Conservation (phyloP, 1,140 invertebrate species). For the Drosophila ohnishii region DNA sequence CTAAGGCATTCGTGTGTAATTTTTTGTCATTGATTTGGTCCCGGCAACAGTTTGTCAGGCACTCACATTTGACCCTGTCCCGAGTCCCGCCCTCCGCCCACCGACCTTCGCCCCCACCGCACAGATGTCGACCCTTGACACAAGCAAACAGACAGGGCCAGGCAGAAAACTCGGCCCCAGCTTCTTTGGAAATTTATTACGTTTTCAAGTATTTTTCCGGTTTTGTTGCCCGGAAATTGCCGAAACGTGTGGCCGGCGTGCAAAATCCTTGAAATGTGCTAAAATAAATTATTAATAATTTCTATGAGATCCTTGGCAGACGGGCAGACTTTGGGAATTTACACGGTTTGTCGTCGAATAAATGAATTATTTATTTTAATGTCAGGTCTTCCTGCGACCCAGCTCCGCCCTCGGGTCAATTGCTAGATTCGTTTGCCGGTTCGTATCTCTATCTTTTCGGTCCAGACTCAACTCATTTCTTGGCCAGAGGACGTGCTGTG, state of each 20-base stretch:
- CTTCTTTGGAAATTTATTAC: constrained; percentile 72
- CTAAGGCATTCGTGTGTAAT: constrained; percentile 68
- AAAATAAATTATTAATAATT: constrained; percentile 80
- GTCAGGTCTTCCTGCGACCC: constrained; percentile 48
- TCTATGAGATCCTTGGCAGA: constrained; percentile 48
- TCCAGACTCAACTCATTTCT: constrained; percentile 38
- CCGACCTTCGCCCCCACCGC: constrained; percentile 3
- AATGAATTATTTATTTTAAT: constrained; percentile 79
- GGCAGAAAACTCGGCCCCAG: constrained; percentile 32
- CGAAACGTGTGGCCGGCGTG: constrained; percentile 72
- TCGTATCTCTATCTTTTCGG: constrained; percentile 13
- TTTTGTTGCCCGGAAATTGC: constrained; percentile 77
- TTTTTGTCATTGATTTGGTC: constrained; percentile 70
- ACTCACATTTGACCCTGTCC: constrained; percentile 46
- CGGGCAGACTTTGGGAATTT: constrained; percentile 41
- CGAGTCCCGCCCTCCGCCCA: not conserved
- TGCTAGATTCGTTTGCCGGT: constrained; percentile 19
- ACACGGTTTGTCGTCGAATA: constrained; percentile 56
- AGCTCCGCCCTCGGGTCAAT: constrained; percentile 42
- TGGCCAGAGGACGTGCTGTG: constrained; percentile 18
- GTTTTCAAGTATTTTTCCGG: constrained; percentile 78
- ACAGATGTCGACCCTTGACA: constrained; percentile 58
- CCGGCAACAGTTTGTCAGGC: constrained; percentile 68
- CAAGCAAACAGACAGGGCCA: constrained; percentile 26
- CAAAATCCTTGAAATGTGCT: constrained; percentile 73